Evolutionary conservation across 1,140 invertebrate genomes (phyloP).

Genomic region (Zophobas atratus): DNA sequence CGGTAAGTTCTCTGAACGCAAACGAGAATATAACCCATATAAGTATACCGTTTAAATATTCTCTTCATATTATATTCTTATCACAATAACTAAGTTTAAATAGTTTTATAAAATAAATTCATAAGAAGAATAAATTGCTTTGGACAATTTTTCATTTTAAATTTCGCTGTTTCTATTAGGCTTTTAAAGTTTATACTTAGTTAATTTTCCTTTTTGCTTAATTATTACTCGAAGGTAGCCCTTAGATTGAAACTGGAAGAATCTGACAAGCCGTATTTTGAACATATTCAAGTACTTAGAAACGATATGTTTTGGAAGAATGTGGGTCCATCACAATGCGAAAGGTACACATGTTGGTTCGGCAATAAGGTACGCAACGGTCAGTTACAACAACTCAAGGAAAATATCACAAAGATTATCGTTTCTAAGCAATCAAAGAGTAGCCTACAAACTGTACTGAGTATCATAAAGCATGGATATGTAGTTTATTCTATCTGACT

Average conservation of each 20-base stretch:
- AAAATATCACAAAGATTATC: conserved; percentile 26
- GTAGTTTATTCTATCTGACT: conserved; percentile 53
- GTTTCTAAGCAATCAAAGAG: conserved; percentile 45
- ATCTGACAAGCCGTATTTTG: conserved; percentile 55
- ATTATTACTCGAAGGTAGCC: conserved; percentile 49
- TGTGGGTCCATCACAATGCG: conserved; percentile 34
- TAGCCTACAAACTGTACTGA: conserved; percentile 42
- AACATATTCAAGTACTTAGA: conserved; percentile 45
- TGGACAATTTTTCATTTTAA: conserved; percentile 52
- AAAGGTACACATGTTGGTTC: conserved; percentile 42
- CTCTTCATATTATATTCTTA: conserved; percentile 38
- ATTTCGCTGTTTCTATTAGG: conserved; percentile 56
- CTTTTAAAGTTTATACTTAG: conserved; percentile 52
- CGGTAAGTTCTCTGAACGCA: conserved; percentile 12
- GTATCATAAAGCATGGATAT: conserved; percentile 55
- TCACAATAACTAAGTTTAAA: conserved; percentile 42
- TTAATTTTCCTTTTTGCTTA: conserved; percentile 45
- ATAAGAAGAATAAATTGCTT: conserved; percentile 57
- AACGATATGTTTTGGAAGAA: conserved; percentile 54
- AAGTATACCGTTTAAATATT: conserved; percentile 27
- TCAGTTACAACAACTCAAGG: conserved; percentile 23
- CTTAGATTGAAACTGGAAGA: conserved; percentile 57
- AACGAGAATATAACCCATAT: neutral
- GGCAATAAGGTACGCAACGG: conserved; percentile 24
- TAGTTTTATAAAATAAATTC: conserved; percentile 54